Base-by-base conservation (phyloP, 2,113 vertebrate genomes). In the Carettochelys insculpta region DNA sequence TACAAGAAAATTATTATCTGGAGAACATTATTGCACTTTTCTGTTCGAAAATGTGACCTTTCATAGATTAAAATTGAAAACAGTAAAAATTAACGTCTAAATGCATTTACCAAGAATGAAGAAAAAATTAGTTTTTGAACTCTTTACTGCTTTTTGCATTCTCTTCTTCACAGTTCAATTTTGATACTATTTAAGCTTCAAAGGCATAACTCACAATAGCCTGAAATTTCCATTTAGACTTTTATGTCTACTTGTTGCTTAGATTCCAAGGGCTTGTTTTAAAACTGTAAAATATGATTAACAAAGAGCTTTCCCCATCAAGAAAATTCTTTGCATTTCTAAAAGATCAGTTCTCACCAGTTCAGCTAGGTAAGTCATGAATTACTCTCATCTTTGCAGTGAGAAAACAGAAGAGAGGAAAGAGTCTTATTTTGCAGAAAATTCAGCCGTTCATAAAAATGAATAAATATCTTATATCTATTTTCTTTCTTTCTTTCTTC, bases 51-150 rank as follows among this genome's bases (percentile, higher is more conserved):
- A 95, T 92, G 86, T 83, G 92, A 85, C 85, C 76, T 95, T 96
- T 88, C 83, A 81, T 41, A 90, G 94, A 89, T 68, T 90, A 94
- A 97, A 96, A 95, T 94, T 95, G 95, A 96, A 96, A 95, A 96
- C 94, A 95, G 81, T 88, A 89, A 89, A 93, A 97, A 95, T 96
- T 95, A 95, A 97, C 95, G 96, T 97, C 94, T 93, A 95, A 97
- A 97, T 96, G 93, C 48, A 93, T 95, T 95, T 96, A 94, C 96
- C 92, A 94, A 93, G 95, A 90, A 92, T 87, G 82, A 73, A 92
- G n/a, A 41, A 82, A 94, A 92, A 94, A 93, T 47, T n/a, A 94
- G 95, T 90, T 92, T 68, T 81, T 94, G 93, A 94, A 92, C 95
- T 95, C 71, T 95, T 88, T 95, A 89, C 92, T 95, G 94, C 89